Evolutionary conservation across 2,888 invertebrate species (phyloP).

Genomic region (Empis stercorea): DNA sequence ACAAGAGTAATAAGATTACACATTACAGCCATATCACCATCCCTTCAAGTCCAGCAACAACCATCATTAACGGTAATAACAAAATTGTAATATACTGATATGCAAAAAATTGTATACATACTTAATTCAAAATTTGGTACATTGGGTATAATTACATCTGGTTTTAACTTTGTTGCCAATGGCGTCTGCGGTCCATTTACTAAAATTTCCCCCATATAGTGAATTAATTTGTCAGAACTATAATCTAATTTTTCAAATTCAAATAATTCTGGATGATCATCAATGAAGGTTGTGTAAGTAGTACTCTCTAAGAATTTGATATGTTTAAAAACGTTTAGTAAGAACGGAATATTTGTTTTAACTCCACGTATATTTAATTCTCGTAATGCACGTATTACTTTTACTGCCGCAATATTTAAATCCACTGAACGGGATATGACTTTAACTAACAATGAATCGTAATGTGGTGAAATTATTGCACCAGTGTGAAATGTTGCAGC

Average conservation of each 20-base stretch:
- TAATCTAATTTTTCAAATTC: constrained; percentile 72
- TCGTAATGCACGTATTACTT: constrained; percentile 82
- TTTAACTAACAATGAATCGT: constrained; percentile 90
- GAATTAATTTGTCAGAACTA: constrained; percentile 80
- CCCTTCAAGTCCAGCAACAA: no score
- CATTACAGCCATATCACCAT: no score
- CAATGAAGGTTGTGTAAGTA: constrained; percentile 92
- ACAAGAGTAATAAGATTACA: no score
- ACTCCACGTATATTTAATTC: constrained; percentile 94
- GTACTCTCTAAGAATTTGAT: constrained; percentile 80
- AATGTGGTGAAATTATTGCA: constrained; percentile 89
- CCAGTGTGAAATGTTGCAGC: constrained; percentile 88
- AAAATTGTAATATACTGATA: no score
- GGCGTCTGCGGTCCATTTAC: constrained; percentile 91
- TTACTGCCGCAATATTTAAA: constrained; percentile 73
- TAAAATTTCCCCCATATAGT: constrained; percentile 76
- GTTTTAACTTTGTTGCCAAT: constrained; percentile 68
- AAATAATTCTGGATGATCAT: constrained; percentile 87
- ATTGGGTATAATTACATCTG: constrained; percentile 65
- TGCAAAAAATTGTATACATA: no score
- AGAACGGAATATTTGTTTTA: constrained; percentile 94
- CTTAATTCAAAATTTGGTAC: constrained; percentile 42
- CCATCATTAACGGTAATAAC: no score
- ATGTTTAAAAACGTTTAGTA: constrained; percentile 84
- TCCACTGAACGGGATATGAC: constrained; percentile 77